phyloP scores from a whole-genome alignment of 2,797 vertebrate genomes.

The Tamandua tetradactyla region DNA sequence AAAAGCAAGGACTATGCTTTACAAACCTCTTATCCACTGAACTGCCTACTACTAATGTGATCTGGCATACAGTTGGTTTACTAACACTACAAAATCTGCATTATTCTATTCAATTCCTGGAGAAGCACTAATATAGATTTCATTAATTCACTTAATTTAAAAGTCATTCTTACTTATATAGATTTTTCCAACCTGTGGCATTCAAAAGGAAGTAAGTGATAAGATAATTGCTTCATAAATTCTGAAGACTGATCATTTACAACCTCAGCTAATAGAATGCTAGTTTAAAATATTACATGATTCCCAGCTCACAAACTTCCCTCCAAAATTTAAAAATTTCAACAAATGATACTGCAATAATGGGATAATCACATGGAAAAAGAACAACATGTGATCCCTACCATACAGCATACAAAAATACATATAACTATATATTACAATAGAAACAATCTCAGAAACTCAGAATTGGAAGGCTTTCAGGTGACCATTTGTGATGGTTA shows the following conservation, averaged over 20 bases:
- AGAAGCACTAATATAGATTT: background rate
- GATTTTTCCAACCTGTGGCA: background rate
- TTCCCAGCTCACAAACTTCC: too few relatives aligned
- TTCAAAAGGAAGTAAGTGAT: conserved; percentile 40
- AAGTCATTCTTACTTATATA: background rate
- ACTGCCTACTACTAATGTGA: background rate
- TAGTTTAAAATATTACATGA: conserved; percentile 41
- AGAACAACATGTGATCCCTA: too few relatives aligned
- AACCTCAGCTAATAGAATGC: background rate
- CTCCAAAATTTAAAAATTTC: too few relatives aligned
- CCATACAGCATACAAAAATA: too few relatives aligned
- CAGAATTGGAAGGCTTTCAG: background rate
- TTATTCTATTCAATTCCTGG: background rate
- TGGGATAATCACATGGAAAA: too few relatives aligned
- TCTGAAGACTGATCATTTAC: conserved; percentile 24
- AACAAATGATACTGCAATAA: too few relatives aligned
- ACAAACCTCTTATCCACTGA: background rate
- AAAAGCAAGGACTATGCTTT: background rate
- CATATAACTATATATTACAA: conserved; percentile 21
- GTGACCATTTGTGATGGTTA: too few relatives aligned
- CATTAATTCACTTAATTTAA: conserved; percentile 41
- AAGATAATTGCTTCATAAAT: background rate
- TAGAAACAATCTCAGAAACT: conserved; percentile 25
- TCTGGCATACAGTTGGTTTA: background rate
- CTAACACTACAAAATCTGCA: background rate